phyloP scores from a whole-genome alignment of 2,797 vertebrate genomes.

The Sparus aurata region DNA sequence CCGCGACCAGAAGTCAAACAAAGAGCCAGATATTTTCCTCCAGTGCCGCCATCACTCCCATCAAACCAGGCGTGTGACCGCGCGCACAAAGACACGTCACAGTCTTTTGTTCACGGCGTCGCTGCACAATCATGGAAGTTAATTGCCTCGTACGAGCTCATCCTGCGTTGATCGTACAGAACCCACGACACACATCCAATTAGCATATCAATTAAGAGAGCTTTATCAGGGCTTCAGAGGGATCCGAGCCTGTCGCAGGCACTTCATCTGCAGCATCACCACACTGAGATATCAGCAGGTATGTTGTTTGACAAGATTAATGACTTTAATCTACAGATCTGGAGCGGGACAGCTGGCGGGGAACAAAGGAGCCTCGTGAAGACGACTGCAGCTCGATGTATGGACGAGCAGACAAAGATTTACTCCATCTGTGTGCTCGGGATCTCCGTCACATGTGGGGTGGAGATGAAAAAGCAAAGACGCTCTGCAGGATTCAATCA shows the following conservation, averaged over 20 bases:
- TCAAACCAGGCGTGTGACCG: background rate
- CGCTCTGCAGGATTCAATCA: background rate
- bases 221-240: conserved; percentile 37
- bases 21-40: background rate
- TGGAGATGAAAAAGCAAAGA: conserved; percentile 22
- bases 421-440: background rate
- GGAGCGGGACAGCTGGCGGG: conserved; percentile 30
- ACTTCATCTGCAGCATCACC: conserved; percentile 24
- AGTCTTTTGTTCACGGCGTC: conserved; percentile 24
- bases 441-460: conserved; percentile 6
- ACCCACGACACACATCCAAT: conserved; percentile 38
- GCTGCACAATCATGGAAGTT: conserved; percentile 2
- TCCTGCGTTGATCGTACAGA: conserved; percentile 36
- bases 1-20: background rate
- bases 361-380: conserved; percentile 26
- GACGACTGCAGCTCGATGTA: background rate
- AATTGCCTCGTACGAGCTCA: conserved; percentile 20
- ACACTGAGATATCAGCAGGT: conserved; percentile 37
- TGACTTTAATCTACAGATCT: conserved; percentile 41
- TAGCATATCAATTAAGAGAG: conserved; percentile 56
- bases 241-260: conserved; percentile 15
- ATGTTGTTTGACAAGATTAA: conserved; percentile 59
- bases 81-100: background rate
- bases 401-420: conserved; percentile 24
- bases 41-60: background rate